phyloP scores from a whole-genome alignment of 1,140 invertebrate genomes.

The Drosophila pseudoananassae region DNA sequence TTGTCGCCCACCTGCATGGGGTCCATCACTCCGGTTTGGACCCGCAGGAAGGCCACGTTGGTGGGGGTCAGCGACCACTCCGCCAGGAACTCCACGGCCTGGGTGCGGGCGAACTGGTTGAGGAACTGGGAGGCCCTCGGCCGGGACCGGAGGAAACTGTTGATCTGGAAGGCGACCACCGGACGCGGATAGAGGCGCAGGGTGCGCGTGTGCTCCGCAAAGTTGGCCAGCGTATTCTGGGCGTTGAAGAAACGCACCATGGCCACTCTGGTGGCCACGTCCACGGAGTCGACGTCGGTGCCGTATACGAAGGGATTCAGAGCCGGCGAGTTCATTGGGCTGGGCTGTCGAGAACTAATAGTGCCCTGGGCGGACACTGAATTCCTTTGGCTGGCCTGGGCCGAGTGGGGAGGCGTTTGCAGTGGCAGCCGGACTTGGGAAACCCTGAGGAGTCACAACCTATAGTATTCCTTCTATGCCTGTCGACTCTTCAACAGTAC shows the following conservation, averaged over 20 bases:
- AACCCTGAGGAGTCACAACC: constrained; percentile 43
- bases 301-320: constrained; percentile 97
- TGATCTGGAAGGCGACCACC: constrained; percentile 99
- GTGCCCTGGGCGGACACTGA: constrained; percentile 78
- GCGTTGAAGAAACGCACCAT: constrained; percentile 99
- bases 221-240: constrained; percentile 97
- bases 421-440: constrained; percentile 72
- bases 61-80: constrained; percentile 98
- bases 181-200: constrained; percentile 98
- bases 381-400: constrained; percentile 75
- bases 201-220: constrained; percentile 98
- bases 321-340: constrained; percentile 78
- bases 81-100: constrained; percentile 99
- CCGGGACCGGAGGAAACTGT: constrained; percentile 97
- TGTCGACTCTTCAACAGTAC: neutral
- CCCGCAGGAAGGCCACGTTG: constrained; percentile 98
- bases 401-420: constrained; percentile 73
- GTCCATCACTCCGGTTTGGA: constrained; percentile 98
- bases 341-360: constrained; percentile 68
- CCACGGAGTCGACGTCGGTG: constrained; percentile 98
- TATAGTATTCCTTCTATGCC: neutral
- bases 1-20: constrained; percentile 98
- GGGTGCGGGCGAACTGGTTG: constrained; percentile 95
- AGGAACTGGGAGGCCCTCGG: constrained; percentile 95
- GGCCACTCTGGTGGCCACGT: constrained; percentile 98